These are phyloP conservation scores for Cerceris rybyensis DNA, from an alignment of 2,888 invertebrate genomes.

Conservation along the genomic window DNA sequence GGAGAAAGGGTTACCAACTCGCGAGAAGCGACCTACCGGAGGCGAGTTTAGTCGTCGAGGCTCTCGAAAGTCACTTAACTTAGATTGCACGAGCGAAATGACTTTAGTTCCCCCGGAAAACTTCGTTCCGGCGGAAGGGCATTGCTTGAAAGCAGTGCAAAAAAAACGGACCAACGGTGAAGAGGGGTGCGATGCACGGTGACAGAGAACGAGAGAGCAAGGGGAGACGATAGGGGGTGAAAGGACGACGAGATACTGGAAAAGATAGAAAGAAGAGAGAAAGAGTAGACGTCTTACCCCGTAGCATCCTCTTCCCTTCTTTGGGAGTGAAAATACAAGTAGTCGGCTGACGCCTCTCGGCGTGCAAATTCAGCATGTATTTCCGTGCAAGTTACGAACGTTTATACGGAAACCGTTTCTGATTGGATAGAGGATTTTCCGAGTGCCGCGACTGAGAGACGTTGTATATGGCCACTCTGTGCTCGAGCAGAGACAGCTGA, in stretches of 20 bases:
- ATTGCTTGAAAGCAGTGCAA: conserved; percentile 50
- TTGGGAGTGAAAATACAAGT: conserved; percentile 46
- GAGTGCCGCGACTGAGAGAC: conserved; percentile 8
- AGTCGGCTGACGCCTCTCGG: conserved; percentile 44
- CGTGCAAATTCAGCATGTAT: conserved; percentile 49
- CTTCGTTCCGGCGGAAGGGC: conserved; percentile 69
- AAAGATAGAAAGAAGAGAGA: background rate
- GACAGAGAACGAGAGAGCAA: conserved; percentile 25
- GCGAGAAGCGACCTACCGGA: conserved; percentile 51
- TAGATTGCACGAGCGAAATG: conserved; percentile 81
- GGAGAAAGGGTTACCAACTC: conserved; percentile 54
- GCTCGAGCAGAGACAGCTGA: background rate
- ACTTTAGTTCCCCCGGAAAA: conserved; percentile 79
- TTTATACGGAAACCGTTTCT: conserved; percentile 50
- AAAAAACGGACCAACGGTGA: conserved; percentile 17
- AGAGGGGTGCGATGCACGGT: conserved; percentile 12
- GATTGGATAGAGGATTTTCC: conserved; percentile 49
- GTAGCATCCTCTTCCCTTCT: conserved; percentile 24
- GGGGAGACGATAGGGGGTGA: background rate
- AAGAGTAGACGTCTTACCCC: conserved; percentile 12
- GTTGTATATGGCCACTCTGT: background rate
- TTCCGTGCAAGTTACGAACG: conserved; percentile 46
- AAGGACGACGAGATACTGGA: background rate
- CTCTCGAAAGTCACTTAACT: conserved; percentile 82
- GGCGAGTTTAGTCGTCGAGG: conserved; percentile 76